Evolutionary conservation across 53 echinoderm and acorn worm genomes (phyloP).

Genomic region (Echinometra lucunter): DNA sequence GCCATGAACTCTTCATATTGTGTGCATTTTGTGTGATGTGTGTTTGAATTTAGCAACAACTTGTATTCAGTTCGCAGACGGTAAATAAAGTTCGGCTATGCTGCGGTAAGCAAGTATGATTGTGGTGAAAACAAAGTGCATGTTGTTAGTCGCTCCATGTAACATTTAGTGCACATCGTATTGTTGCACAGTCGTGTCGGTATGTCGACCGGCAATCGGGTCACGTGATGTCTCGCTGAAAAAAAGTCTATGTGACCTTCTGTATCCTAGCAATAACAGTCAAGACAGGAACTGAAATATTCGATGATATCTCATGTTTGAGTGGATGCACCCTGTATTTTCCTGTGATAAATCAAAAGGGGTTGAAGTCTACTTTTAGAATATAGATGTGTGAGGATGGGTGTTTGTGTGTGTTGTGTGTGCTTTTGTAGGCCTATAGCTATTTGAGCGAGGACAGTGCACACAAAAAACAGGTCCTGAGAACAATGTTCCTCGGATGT

Average conservation of each 20-base stretch:
- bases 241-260: background rate
- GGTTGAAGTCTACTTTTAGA: too few relatives aligned
- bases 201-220: background rate
- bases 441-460: too few relatives aligned
- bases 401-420: too few relatives aligned
- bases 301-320: background rate
- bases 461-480: too few relatives aligned
- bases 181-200: background rate
- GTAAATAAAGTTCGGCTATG: too few relatives aligned
- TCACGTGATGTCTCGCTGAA: conserved; percentile 26
- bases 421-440: too few relatives aligned
- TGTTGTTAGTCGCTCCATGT: background rate
- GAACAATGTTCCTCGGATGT: too few relatives aligned
- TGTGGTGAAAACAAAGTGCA: background rate
- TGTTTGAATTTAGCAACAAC: background rate
- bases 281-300: background rate
- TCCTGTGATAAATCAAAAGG: background rate
- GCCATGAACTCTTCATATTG: too few relatives aligned
- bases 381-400: too few relatives aligned
- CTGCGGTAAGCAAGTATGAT: too few relatives aligned
- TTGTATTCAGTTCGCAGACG: background rate
- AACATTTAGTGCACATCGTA: conserved; percentile 11
- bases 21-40: too few relatives aligned
- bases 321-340: background rate
- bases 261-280: background rate